Percentiles rank a stretch among this genome's conserved stretches.
phyloP scores from a whole-genome alignment of 2,888 invertebrate genomes.

The Scaptomyza polygonia region DNA sequence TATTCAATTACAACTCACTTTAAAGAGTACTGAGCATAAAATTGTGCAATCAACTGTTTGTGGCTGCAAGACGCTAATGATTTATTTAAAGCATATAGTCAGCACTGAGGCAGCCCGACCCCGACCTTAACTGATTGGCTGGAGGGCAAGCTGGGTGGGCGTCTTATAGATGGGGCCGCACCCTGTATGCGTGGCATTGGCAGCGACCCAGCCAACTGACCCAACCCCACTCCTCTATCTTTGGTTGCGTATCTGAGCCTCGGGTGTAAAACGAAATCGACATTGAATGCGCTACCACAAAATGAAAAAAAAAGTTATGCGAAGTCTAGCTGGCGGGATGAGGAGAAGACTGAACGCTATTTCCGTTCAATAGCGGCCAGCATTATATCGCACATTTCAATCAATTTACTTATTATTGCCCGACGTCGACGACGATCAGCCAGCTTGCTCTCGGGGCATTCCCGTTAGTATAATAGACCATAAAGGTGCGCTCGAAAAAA shows the following conservation, averaged over 20 bases:
- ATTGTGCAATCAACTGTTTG: slow-evolving; percentile 23
- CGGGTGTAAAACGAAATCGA: slow-evolving; percentile 77
- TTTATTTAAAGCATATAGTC: slow-evolving; percentile 68
- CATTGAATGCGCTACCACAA: slow-evolving; percentile 79
- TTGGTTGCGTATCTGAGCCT: slow-evolving; percentile 70
- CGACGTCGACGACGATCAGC: slow-evolving; percentile 40
- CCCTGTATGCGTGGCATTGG: slow-evolving; percentile 70
- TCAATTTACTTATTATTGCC: slow-evolving; percentile 74
- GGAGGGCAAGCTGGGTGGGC: slow-evolving; percentile 72
- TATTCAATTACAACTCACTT: slow-evolving; percentile 34
- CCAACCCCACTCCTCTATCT: slow-evolving; percentile 64
- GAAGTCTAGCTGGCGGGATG: slow-evolving; percentile 9
- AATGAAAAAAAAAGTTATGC: slow-evolving; percentile 51
- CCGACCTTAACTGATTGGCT: slow-evolving; percentile 65
- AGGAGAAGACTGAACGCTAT: slow-evolving; percentile 36
- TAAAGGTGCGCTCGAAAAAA: slow-evolving; percentile 71
- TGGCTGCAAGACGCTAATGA: slow-evolving; percentile 59
- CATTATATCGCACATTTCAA: slow-evolving; percentile 80
- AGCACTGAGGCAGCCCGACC: slow-evolving; percentile 39
- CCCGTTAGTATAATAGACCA: slow-evolving; percentile 78
- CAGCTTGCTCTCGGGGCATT: slow-evolving; percentile 69
- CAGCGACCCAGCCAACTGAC: slow-evolving; percentile 65
- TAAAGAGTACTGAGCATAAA: slow-evolving; percentile 1
- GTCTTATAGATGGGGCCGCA: slow-evolving; percentile 50
- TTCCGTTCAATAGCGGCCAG: slow-evolving; percentile 71